Conservation (phyloP, 2,113 vertebrate species). For the Chloropsis cyanopogon region DNA sequence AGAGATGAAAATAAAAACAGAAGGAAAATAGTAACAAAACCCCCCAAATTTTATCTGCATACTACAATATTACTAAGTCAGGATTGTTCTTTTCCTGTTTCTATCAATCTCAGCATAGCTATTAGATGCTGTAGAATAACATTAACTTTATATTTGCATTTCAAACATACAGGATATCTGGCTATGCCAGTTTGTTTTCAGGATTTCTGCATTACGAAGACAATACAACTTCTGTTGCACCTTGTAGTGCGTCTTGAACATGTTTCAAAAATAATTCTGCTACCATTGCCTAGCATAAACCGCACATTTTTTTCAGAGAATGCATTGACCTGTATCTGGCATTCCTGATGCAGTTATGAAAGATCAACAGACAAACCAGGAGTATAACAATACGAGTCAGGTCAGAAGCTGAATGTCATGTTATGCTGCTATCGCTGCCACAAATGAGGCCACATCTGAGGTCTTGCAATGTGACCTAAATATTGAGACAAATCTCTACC, state of each 20-base stretch:
- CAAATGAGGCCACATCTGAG: not conserved
- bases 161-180: not conserved
- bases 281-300: not conserved
- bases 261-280: not conserved
- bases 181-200: not conserved
- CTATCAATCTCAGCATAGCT: not conserved
- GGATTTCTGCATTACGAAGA: not conserved
- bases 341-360: not conserved
- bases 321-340: not conserved
- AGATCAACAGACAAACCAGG: not conserved
- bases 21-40: not conserved
- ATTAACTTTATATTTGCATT: not conserved
- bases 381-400: not conserved
- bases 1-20: not conserved
- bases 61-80: not conserved
- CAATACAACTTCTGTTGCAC: not conserved
- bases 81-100: not conserved
- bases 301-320: not conserved
- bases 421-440: not conserved
- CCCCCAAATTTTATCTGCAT: not conserved
- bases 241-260: not conserved
- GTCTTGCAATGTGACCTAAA: constrained; percentile 27
- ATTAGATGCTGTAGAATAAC: not conserved
- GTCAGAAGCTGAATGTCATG: not conserved
- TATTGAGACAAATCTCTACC: not conserved